phyloP scores from a whole-genome alignment of 2,888 invertebrate genomes.

The Temnothorax rugatulus region DNA sequence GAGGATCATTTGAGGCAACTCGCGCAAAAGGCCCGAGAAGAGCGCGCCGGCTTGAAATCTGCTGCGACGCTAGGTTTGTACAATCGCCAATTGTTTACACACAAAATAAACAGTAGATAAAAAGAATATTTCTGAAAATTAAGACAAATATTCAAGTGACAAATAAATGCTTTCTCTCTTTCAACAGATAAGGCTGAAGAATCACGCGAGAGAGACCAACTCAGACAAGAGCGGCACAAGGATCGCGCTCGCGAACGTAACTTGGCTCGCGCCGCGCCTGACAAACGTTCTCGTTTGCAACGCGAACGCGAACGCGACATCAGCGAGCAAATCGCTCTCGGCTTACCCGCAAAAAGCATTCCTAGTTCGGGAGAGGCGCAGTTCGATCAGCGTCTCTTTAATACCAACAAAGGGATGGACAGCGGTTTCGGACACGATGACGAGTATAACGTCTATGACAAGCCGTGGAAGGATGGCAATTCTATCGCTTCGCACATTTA shows the following conservation, averaged over 20 bases:
- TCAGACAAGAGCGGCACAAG: constrained; percentile 95
- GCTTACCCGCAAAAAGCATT: constrained; percentile 94
- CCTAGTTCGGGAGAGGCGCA: constrained; percentile 91
- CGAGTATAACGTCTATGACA: constrained; percentile 98
- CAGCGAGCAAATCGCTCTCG: constrained; percentile 99
- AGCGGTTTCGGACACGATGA: constrained; percentile 99
- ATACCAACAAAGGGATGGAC: constrained; percentile 97
- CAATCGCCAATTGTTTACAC: not conserved
- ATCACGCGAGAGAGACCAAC: constrained; percentile 93
- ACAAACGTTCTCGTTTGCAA: constrained; percentile 95
- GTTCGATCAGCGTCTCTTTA: constrained; percentile 98
- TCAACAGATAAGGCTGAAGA: constrained; percentile 89
- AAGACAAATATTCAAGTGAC: not conserved
- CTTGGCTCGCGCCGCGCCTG: constrained; percentile 96
- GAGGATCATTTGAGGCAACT: constrained; percentile 97
- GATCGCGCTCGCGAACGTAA: constrained; percentile 97
- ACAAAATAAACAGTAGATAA: not conserved
- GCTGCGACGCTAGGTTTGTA: constrained; percentile 83
- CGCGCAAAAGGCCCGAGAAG: constrained; percentile 98
- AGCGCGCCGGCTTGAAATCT: constrained; percentile 93
- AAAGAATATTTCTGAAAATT: not conserved
- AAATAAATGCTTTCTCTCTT: constrained; percentile 3
- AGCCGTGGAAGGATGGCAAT: constrained; percentile 97
- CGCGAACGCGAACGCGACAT: constrained; percentile 98
- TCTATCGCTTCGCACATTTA: constrained; percentile 96